These are phyloP conservation scores for Benthosema pterotum DNA, from an alignment of 2,797 vertebrate genomes.

Conservation along the genomic window DNA sequence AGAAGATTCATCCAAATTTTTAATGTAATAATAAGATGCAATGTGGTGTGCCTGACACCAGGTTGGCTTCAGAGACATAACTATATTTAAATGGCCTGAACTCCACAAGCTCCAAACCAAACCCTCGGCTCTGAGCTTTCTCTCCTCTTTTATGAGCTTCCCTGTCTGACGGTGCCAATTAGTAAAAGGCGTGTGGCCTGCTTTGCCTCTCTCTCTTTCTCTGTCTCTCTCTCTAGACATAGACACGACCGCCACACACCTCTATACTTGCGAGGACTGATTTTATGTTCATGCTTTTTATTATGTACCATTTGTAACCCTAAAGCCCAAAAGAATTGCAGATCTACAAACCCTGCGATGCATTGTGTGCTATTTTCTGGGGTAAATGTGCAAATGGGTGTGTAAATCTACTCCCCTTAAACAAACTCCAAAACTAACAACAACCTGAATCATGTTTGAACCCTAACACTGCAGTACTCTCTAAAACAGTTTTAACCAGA, in stretches of 20 bases:
- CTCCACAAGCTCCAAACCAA: slow-evolving; percentile 69
- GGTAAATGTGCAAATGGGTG: too few species aligned
- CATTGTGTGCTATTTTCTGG: too few species aligned
- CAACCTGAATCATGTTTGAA: too few species aligned
- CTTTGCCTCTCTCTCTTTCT: slow-evolving; percentile 61
- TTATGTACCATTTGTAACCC: neutral
- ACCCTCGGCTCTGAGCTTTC: slow-evolving; percentile 31
- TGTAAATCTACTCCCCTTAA: too few species aligned
- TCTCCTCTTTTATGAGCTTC: slow-evolving; percentile 68
- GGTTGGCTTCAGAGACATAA: slow-evolving; percentile 30
- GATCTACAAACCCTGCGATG: too few species aligned
- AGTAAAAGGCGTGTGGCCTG: slow-evolving; percentile 75
- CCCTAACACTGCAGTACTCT: too few species aligned
- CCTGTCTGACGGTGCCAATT: slow-evolving; percentile 77
- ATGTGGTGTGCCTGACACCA: slow-evolving; percentile 56
- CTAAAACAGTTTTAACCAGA: too few species aligned
- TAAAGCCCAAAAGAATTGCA: too few species aligned
- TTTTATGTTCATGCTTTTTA: too few species aligned
- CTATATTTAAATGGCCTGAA: slow-evolving; percentile 64
- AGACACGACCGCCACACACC: slow-evolving; percentile 30
- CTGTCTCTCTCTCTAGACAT: slow-evolving; percentile 55
- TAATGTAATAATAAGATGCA: slow-evolving; percentile 41
- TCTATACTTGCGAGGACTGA: too few species aligned
- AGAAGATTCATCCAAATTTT: slow-evolving; percentile 55
- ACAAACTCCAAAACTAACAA: too few species aligned